Evolutionary conservation across 2,113 vertebrate genomes (phyloP).

Genomic region (Nycticryphes semicollaris): DNA sequence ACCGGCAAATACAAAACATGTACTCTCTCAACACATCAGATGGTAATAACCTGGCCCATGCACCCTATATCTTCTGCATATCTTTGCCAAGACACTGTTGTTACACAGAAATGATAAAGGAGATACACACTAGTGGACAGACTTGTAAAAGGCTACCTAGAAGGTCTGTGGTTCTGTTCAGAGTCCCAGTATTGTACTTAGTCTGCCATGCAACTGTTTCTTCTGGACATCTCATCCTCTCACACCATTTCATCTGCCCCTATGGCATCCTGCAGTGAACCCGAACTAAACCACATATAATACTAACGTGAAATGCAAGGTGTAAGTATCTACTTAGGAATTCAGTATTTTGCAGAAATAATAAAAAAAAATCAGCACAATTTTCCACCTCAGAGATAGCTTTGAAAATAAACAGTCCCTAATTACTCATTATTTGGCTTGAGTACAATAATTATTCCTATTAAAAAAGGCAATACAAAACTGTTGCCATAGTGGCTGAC

Average conservation of each 20-base stretch:
- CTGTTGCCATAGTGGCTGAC: conserved; percentile 33
- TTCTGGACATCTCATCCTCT: not conserved
- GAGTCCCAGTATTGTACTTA: not conserved
- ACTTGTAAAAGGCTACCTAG: not conserved
- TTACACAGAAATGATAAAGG: not conserved
- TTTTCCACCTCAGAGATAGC: not conserved
- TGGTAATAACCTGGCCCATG: not conserved
- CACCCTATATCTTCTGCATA: fast-evolving
- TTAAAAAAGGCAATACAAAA: conserved; percentile 39
- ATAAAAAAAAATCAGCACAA: not conserved
- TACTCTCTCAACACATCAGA: not conserved
- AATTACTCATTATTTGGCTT: conserved; percentile 45
- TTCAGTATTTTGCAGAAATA: not conserved
- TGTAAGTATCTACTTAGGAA: not conserved
- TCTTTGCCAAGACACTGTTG: not conserved
- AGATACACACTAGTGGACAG: not conserved
- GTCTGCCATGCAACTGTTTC: not conserved
- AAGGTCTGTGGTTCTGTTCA: not conserved
- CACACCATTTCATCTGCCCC: not conserved
- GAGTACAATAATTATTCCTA: conserved; percentile 14
- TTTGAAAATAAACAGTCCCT: conserved; percentile 41
- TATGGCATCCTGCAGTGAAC: not conserved
- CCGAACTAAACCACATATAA: not conserved
- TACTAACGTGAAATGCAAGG: not conserved
- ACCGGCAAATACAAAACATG: not conserved